These are phyloP conservation scores for Cepaea nemoralis DNA, from an alignment of 1,140 invertebrate genomes.

Conservation along the genomic window DNA sequence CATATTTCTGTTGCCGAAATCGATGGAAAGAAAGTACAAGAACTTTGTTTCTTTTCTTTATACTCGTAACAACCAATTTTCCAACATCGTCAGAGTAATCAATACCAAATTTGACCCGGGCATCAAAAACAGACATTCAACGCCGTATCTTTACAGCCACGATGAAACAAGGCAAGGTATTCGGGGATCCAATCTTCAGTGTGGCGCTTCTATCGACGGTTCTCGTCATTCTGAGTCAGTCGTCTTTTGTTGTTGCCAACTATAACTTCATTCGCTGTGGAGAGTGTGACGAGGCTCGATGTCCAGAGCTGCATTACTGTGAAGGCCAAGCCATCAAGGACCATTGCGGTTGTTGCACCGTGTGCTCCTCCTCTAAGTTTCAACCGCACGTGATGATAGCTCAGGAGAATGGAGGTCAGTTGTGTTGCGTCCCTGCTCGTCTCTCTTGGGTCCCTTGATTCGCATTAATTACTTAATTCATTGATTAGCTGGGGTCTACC, in stretches of 20 bases:
- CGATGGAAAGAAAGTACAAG: background rate
- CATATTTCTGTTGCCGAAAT: background rate
- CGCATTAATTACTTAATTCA: no score
- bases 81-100: background rate
- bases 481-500: no score
- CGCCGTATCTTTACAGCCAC: background rate
- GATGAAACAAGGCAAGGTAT: no score
- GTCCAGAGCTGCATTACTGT: slow-evolving; percentile 57
- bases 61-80: background rate
- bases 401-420: slow-evolving; percentile 32
- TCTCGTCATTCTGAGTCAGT: background rate
- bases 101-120: background rate
- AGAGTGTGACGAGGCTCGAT: slow-evolving; percentile 50
- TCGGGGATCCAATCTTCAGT: no score
- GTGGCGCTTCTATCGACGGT: slow-evolving; percentile 37
- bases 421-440: background rate
- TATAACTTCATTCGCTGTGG: slow-evolving; percentile 45
- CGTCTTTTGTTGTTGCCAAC: background rate
- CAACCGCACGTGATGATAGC: slow-evolving; percentile 44
- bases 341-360: slow-evolving; percentile 56
- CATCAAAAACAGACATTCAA: background rate
- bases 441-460: background rate
- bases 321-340: slow-evolving; percentile 56
- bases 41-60: background rate
- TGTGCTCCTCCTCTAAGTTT: slow-evolving; percentile 52